Evolutionary conservation across 2,797 vertebrate genomes (phyloP), one percentile per base, ranked within the genome.

Genomic region (Myiothlypis coronata): DNA sequence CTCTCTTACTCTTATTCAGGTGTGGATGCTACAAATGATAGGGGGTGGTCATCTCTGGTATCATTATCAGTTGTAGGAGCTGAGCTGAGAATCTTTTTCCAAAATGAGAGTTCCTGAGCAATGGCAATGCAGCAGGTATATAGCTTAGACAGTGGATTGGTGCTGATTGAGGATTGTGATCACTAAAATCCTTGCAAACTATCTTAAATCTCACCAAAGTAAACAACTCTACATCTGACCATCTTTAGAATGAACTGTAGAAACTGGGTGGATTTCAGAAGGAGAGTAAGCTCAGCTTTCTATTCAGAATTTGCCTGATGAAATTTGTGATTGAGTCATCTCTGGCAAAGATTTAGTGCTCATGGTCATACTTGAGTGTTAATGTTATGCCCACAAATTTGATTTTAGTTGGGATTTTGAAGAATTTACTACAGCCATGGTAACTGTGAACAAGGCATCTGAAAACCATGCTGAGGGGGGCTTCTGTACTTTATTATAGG

Each of bases 321-420:
- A 78, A 88, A 72, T 94, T 82, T 69, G 43, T 88, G 79, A 79
- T 77, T 46, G 52, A 89, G 56, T 89, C 28, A 60, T 77, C 49
- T 80, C 84, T 75, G 52, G 52, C 26, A 79, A 84, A 67, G 44
- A 46, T 80, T 69, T 87, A 60, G 32, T 4, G 3, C 74, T 72
- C 0, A 1, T 79, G 71, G 83, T 63, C 34, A 86, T 86, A 63
- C 39, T 28, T 28, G 23, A 78, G 44, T 68, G 41, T 43, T 83
- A 68, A 75, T 50, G 35, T 61, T 78, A 74, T 74, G 46, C 41
- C 44, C 56, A 56, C 12, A 85, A 67, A 80, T 68, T 77, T 68
- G 21, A 61, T 82, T 94, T 75, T 61, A 44, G 35, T 68, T 78
- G 55, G 28, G 23, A 64, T 95, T 88, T 67, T 63, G 30, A 57